Base-by-base conservation (phyloP, 2,888 invertebrate genomes). In the Pandemis corylana region DNA sequence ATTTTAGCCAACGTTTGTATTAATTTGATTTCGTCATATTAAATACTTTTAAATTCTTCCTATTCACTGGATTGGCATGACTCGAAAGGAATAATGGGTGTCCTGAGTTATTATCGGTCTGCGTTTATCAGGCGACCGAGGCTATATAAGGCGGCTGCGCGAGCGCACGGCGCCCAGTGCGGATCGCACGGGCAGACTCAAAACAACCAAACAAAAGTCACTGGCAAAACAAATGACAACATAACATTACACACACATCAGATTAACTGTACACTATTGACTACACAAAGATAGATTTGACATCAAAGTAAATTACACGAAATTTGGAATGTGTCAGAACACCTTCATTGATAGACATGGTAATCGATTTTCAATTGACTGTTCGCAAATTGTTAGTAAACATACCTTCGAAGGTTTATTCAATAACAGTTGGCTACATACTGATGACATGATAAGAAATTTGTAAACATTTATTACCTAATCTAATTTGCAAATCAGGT, bases 161-260 rank as follows among this genome's bases (percentile, higher is more conserved):
- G 10, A 28, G 49, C 41, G 20, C 56, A 77, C 80, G 44, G 68
- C 79, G 93, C 90, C 90, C 93, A 94, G 92, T 94, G 92, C 91
- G 94, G 93, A 93, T 92, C 83, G 94, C 83, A 88, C 92, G 91
- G 93, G 92, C 91, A 91, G 82, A 91, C 90, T 82, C 80, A 78
- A 81, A 88, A 88, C 87, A 88, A 73, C 83, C 83, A 70, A 64
- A 68, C 67, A 75, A 78, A 77, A 75, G 42, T 28, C 49, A 77
- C 64, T 61, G 44, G 44, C 51, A 66, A 28, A 71, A 61, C 53
- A 62, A 28, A 68, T 28, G 49, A 49, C 67, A 56, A 56, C 20
- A 46, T 59, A 64, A 66, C 42, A 36, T 42, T 51, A 63, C 36
- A 75, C 12, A 46, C 66, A 20, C 9, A 67, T 5, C 9, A 36